Conservation (phyloP, 2,888 invertebrate genomes). For the Drosophila buzzatii region DNA sequence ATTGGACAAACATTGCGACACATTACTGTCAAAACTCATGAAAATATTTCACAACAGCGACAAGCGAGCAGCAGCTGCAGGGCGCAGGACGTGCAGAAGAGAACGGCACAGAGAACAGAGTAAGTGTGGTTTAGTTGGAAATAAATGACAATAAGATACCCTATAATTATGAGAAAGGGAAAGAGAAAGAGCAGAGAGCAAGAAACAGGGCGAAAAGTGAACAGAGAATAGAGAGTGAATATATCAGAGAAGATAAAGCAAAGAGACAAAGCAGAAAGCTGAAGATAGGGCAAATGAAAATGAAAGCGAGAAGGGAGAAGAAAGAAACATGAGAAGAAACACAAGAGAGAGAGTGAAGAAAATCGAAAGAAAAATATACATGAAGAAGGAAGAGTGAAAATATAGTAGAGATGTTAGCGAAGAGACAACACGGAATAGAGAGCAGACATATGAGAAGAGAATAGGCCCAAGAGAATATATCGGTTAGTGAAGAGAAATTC, state of each 20-base stretch:
- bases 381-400: no score
- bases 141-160: not conserved
- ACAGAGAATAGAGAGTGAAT: not conserved
- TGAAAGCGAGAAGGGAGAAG: no score
- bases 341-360: no score
- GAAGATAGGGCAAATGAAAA: not conserved
- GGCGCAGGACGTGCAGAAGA: slow-evolving; percentile 2
- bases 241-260: no score
- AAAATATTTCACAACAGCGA: slow-evolving; percentile 78
- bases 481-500: no score
- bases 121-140: not conserved
- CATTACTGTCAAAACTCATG: slow-evolving; percentile 81
- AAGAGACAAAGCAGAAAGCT: no score
- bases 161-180: not conserved
- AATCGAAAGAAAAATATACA: no score
- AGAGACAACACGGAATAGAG: no score
- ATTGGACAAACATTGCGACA: slow-evolving; percentile 79
- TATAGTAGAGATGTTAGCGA: no score
- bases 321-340: no score
- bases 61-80: slow-evolving; percentile 52
- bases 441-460: not conserved
- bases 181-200: not conserved
- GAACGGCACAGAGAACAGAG: not conserved
- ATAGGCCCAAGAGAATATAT: not conserved
- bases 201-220: not conserved